A percentile compares a stretch with the other conserved stretches of the same genome.
Conservation (phyloP, 2,888 invertebrate genomes). For the Minunthozetes semirufus region DNA sequence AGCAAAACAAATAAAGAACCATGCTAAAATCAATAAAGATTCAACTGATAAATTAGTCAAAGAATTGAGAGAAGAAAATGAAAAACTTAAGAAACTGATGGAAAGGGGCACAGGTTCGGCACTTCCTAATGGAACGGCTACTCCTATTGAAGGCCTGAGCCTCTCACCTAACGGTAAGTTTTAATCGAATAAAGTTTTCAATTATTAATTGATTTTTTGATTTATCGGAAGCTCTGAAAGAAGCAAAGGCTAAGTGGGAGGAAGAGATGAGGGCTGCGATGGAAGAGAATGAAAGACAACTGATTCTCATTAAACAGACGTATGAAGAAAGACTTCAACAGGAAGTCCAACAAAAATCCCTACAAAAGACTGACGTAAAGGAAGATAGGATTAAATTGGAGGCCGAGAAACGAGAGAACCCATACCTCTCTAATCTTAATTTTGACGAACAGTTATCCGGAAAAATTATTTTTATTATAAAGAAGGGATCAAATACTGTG, state of each 20-base stretch:
- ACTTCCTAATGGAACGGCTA: conserved; percentile 39
- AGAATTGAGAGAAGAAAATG: conserved; percentile 55
- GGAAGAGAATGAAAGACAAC: conserved; percentile 52
- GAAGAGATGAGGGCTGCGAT: conserved; percentile 50
- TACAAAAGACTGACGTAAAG: conserved; percentile 42
- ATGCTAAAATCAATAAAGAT: conserved; percentile 55
- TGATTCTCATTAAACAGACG: conserved; percentile 52
- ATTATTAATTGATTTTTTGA: neutral
- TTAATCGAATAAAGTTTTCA: neutral
- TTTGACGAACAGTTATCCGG: conserved; percentile 54
- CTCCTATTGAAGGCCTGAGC: neutral
- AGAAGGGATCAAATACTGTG: conserved; percentile 48
- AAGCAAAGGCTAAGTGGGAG: conserved; percentile 36
- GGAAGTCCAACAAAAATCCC: conserved; percentile 40
- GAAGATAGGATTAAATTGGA: conserved; percentile 43
- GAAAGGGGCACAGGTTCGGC: conserved; percentile 47
- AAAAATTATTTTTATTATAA: conserved; percentile 53
- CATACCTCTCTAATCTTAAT: conserved; percentile 56
- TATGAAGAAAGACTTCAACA: conserved; percentile 48
- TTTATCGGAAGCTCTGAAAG: conserved; percentile 10
- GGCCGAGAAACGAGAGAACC: conserved; percentile 44
- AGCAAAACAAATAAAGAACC: conserved; percentile 55
- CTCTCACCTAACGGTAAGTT: conserved; percentile 2
- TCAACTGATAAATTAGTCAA: conserved; percentile 54
- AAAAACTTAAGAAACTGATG: conserved; percentile 51